Evolutionary conservation across 1,140 invertebrate species (phyloP).

Genomic region (Heliconius himera): DNA sequence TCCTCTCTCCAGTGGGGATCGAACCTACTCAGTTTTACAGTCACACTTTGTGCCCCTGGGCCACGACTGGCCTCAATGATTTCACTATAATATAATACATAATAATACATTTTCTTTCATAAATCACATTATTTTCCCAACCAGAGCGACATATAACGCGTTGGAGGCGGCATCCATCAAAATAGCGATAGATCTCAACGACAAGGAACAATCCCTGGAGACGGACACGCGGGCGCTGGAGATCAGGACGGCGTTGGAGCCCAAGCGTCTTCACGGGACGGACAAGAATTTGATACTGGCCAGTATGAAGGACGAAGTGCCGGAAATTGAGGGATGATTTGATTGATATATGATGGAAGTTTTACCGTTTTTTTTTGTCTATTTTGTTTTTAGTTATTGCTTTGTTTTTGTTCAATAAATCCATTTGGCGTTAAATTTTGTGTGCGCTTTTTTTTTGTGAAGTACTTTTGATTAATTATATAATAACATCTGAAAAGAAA

Average conservation of each 20-base stretch:
- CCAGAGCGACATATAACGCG: conserved; percentile 85
- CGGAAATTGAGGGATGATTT: conserved; percentile 53
- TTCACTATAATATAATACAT: neutral
- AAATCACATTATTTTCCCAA: conserved; percentile 41
- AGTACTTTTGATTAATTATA: too few relatives aligned
- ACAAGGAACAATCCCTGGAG: conserved; percentile 88
- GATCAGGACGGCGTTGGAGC: conserved; percentile 84
- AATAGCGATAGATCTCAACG: conserved; percentile 85
- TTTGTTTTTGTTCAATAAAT: neutral
- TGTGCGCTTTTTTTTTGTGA: neutral
- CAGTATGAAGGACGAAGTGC: conserved; percentile 79
- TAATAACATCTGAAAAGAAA: too few relatives aligned
- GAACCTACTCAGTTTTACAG: too few relatives aligned
- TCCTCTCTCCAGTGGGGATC: too few relatives aligned
- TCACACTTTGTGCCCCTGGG: too few relatives aligned
- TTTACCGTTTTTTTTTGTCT: neutral
- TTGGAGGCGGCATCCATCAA: conserved; percentile 85
- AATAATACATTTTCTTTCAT: neutral
- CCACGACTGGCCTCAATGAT: too few relatives aligned
- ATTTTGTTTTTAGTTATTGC: neutral
- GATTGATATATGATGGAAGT: neutral
- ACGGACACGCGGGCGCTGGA: conserved; percentile 88
- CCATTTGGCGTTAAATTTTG: neutral
- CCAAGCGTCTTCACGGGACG: conserved; percentile 76
- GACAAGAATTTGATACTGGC: conserved; percentile 85